Conservation (phyloP, 2,797 vertebrate genomes). For the Dryobates pubescens region DNA sequence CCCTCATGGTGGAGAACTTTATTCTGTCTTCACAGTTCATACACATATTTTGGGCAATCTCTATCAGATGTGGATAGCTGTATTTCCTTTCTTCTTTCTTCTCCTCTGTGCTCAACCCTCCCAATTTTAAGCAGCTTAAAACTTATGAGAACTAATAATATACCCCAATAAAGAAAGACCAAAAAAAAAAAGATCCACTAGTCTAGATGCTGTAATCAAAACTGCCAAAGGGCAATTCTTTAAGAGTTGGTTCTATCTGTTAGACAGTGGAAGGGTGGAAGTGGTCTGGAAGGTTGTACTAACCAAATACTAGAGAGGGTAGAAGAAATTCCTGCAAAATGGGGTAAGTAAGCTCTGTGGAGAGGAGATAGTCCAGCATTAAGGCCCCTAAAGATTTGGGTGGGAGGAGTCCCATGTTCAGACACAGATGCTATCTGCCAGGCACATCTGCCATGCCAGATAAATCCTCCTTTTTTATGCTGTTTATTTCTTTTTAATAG, state of each 20-base stretch:
- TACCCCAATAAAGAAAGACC: not conserved
- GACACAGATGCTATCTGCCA: not conserved
- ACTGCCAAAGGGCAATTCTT: not conserved
- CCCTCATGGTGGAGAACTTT: not conserved
- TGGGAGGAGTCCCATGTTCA: not conserved
- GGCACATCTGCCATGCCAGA: not conserved
- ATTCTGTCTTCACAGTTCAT: not conserved
- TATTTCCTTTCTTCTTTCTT: not conserved
- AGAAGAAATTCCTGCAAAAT: not conserved
- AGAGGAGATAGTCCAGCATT: not conserved
- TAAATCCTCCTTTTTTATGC: not conserved
- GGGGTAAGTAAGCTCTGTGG: not conserved
- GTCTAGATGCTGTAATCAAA: not conserved
- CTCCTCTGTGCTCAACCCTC: too few species aligned
- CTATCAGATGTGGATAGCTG: not conserved
- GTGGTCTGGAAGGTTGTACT: not conserved
- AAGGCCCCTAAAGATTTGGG: not conserved
- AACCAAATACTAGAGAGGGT: not conserved
- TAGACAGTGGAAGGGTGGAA: not conserved
- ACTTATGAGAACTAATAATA: not conserved
- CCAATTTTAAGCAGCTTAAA: constrained; percentile 8
- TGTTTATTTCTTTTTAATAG: not conserved
- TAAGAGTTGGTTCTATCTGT: not conserved
- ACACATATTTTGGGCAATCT: not conserved
- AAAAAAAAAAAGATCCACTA: not conserved